Evolutionary conservation across 2,888 invertebrate species (phyloP), one percentile per base, ranked within the genome.

Genomic region (Neoaliturus tenellus): DNA sequence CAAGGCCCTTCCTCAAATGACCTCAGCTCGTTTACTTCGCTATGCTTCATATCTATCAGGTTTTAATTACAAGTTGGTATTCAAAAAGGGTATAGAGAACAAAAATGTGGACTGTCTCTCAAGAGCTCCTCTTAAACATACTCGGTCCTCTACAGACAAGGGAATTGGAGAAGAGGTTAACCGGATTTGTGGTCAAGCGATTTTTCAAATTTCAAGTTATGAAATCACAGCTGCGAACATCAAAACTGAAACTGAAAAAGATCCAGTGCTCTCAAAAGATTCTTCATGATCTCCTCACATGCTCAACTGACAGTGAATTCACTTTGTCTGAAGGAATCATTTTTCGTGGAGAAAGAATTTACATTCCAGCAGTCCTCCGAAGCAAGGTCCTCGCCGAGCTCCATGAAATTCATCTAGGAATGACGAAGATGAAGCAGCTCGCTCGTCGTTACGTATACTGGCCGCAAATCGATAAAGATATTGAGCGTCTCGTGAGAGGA

Each of bases 361-460:
- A 86, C 6, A 85, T 87, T 28, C 86, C 87, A 67, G 25, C 62
- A 41, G 17, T 51, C 80, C 80, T 86, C 0, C 84, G 85, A 31
- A 10, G n/a, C 5, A 51, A 82, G 25, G 73, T 88, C 0, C 71
- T 88, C 28, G 80, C 86, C 20, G 88, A 88, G 81, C 85, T 89
- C 14, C 87, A 88, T 78, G 78, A 81, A 2, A 87, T 87, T 0
- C 87, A 88, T 82, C 62, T 87, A 28, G 88, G 88, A 0, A 86
- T 88, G 12, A 86, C 86, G 2, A 88, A 87, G 35, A 89, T 88
- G 86, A 88, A 89, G 75, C 67, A 85, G 12, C 51, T 88, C 10
- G 88, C 88, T 23, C 84, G 88, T 28, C 85, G 86, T 1, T 87
- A 88, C 71, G 51, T 86, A 87, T 28, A 88, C 86, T 86, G 89